Conservation (phyloP, 2,888 invertebrate species). For the Dasypogon diadema region DNA sequence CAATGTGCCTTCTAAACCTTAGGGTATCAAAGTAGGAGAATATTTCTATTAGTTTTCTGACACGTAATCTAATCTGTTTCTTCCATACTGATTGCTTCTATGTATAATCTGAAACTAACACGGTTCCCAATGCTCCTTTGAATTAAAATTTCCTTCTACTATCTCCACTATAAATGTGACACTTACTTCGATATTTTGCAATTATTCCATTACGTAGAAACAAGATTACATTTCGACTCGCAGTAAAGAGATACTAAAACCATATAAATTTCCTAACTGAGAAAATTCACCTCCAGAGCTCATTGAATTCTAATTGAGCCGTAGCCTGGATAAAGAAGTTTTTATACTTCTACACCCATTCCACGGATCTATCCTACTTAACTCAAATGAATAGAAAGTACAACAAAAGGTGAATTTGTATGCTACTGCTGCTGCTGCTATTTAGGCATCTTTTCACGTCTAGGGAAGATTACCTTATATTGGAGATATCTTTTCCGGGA, state of each 20-base stretch:
- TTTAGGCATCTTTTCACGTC: neutral
- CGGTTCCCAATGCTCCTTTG: no score
- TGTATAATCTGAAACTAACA: no score
- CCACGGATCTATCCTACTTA: neutral
- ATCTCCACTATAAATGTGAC: no score
- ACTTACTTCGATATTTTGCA: no score
- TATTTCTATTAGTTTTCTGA: no score
- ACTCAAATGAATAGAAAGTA: neutral
- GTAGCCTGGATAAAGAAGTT: neutral
- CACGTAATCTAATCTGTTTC: no score
- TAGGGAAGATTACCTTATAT: neutral
- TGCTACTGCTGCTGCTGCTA: neutral
- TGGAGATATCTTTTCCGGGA: neutral
- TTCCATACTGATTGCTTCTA: no score
- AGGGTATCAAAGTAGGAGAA: no score
- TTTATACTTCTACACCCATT: neutral
- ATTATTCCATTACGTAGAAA: no score
- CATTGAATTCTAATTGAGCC: conserved; percentile 13
- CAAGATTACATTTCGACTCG: neutral
- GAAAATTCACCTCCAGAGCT: neutral
- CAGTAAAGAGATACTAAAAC: neutral
- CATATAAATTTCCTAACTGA: neutral
- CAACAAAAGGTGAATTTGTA: neutral
- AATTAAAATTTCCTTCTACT: no score
- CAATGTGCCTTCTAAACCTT: no score